Conservation (phyloP, 2,888 invertebrate species). For the Tipula vernalis region DNA sequence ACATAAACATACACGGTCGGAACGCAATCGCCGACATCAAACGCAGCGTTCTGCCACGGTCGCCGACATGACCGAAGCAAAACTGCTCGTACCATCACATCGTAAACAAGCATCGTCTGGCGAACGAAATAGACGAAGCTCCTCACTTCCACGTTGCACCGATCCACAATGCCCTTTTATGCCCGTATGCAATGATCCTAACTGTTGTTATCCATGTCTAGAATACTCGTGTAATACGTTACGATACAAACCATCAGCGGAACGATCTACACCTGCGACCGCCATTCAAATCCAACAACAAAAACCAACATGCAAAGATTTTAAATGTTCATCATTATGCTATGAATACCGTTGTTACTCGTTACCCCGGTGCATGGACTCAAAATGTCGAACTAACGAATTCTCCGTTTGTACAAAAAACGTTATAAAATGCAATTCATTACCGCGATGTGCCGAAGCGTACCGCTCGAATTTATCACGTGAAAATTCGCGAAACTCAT, state of each 20-base stretch:
- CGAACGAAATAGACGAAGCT: conserved; percentile 29
- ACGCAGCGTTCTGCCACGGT: conserved; percentile 36
- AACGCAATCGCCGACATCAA: conserved; percentile 34
- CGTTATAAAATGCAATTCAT: conserved; percentile 37
- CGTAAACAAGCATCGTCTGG: conserved; percentile 34
- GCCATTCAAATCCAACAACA: conserved; percentile 23
- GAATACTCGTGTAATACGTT: background rate
- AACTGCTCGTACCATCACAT: conserved; percentile 20
- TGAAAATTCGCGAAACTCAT: conserved; percentile 31
- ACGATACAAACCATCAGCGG: conserved; percentile 19
- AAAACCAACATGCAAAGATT: conserved; percentile 7
- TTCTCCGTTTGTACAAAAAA: conserved; percentile 21
- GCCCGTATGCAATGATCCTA: conserved; percentile 35
- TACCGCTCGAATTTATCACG: conserved; percentile 33
- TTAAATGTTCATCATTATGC: conserved; percentile 22
- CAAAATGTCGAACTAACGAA: conserved; percentile 25
- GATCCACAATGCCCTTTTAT: conserved; percentile 34
- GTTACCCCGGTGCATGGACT: conserved; percentile 31
- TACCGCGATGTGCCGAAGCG: conserved; percentile 33
- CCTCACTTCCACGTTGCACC: conserved; percentile 30
- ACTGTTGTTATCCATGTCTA: conserved; percentile 27
- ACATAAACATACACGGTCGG: conserved; percentile 24
- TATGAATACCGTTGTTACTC: conserved; percentile 33
- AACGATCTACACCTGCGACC: conserved; percentile 21
- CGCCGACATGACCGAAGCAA: conserved; percentile 30